Percentiles rank a stretch among this genome's conserved stretches.
Evolutionary conservation across 2,888 invertebrate species (phyloP).

Genomic region (Dicyrtomina minuta): DNA sequence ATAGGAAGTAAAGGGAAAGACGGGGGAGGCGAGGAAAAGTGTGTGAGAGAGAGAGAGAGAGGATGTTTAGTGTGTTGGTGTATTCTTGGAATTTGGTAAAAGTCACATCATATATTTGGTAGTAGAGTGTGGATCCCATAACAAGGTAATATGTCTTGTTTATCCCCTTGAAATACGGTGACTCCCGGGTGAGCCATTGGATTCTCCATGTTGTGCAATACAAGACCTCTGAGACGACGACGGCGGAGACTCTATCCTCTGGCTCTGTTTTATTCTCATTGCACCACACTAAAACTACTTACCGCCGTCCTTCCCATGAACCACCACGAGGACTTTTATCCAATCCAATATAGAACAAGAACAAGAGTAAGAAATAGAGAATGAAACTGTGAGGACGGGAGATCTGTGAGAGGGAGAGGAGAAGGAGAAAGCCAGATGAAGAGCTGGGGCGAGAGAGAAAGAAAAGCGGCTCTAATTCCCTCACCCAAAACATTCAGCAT

Average conservation of each 20-base stretch:
- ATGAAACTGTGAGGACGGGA: too few species aligned
- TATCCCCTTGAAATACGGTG: constrained; percentile 50
- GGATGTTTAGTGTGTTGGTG: too few species aligned
- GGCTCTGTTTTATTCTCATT: constrained; percentile 19
- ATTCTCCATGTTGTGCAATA: constrained; percentile 15
- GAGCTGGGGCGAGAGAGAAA: not conserved
- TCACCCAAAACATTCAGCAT: not conserved
- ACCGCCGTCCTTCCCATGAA: not conserved
- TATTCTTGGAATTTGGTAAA: too few species aligned
- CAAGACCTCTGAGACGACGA: constrained; percentile 36
- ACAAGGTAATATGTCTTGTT: constrained; percentile 51
- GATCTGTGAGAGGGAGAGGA: constrained; percentile 2
- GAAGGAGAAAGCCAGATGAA: not conserved
- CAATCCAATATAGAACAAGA: constrained; percentile 35
- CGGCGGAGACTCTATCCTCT: not conserved
- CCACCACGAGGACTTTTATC: constrained; percentile 14
- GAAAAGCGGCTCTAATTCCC: constrained; percentile 5
- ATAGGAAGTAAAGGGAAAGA: not conserved
- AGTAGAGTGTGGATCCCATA: constrained; percentile 28
- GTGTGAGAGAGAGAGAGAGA: not conserved
- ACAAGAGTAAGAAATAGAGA: not conserved
- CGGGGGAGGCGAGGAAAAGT: not conserved
- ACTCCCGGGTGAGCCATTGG: constrained; percentile 50
- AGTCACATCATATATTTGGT: constrained; percentile 27
- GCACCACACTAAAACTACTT: constrained; percentile 23